A percentile compares a stretch with the other conserved stretches of the same genome.
Evolutionary conservation across 2,888 invertebrate species (phyloP).

Genomic region (Cordylochernes scorpioides): DNA sequence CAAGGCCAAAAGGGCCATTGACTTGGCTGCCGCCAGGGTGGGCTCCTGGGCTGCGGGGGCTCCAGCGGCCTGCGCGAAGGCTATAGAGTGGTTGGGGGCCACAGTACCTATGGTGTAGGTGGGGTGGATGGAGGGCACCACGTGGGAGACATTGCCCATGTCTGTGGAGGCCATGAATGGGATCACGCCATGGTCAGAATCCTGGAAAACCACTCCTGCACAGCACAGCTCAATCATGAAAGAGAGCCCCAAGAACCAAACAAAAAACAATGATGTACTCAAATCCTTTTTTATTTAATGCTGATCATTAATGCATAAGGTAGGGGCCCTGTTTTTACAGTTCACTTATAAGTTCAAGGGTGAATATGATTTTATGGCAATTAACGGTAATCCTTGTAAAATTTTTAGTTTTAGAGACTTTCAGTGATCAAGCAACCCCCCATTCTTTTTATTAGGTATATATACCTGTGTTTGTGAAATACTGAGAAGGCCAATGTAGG

Average conservation of each 20-base stretch:
- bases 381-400: too few relatives aligned
- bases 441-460: too few relatives aligned
- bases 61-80: slow-evolving; percentile 16
- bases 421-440: too few relatives aligned
- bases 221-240: not conserved
- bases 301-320: too few relatives aligned
- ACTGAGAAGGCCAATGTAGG: too few relatives aligned
- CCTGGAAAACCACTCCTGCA: slow-evolving; percentile 1
- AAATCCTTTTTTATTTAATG: too few relatives aligned
- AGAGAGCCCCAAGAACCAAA: not conserved
- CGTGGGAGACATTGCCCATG: slow-evolving; percentile 20
- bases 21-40: slow-evolving; percentile 15
- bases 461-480: too few relatives aligned
- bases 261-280: too few relatives aligned
- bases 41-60: slow-evolving; percentile 8
- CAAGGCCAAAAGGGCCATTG: slow-evolving; percentile 16
- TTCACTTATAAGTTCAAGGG: too few relatives aligned
- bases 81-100: slow-evolving; percentile 16
- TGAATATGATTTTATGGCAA: too few relatives aligned
- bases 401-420: too few relatives aligned
- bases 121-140: slow-evolving; percentile 18
- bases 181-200: not conserved
- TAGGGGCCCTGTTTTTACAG: too few relatives aligned
- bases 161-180: slow-evolving; percentile 18
- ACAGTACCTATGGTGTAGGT: slow-evolving; percentile 13